phyloP scores from a whole-genome alignment of 2,113 vertebrate genomes.

The Notothenia coriiceps region DNA sequence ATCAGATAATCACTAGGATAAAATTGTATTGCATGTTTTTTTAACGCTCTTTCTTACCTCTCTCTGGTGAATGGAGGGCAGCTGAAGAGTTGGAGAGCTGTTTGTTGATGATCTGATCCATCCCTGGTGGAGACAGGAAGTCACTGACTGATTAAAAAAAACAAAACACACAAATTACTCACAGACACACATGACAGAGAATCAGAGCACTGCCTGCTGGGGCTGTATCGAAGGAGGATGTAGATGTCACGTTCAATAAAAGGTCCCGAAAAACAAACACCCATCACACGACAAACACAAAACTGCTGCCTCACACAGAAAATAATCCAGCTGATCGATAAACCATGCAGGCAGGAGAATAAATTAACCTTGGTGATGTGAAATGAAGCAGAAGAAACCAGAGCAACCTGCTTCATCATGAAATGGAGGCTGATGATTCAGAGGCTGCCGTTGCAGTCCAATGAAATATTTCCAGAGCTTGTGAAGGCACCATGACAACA shows the following conservation, averaged over 20 bases:
- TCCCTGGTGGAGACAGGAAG: constrained; percentile 70
- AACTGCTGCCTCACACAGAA: constrained; percentile 37
- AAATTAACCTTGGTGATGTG: constrained; percentile 49
- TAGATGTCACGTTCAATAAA: constrained; percentile 5
- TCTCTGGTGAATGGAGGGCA: constrained; percentile 70
- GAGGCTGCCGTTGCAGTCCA: constrained; percentile 11
- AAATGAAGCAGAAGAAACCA: constrained; percentile 27
- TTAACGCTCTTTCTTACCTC: constrained; percentile 45
- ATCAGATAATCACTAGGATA: too few relatives aligned
- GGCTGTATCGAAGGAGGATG: not conserved
- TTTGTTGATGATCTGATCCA: constrained; percentile 72
- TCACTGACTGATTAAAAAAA: constrained; percentile 54
- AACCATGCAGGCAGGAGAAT: constrained; percentile 33
- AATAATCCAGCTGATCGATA: constrained; percentile 24
- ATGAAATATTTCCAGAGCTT: not conserved
- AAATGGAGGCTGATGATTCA: constrained; percentile 28
- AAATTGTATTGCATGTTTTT: too few relatives aligned
- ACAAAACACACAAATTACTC: constrained; percentile 4
- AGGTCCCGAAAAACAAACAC: constrained; percentile 1
- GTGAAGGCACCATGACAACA: constrained; percentile 15
- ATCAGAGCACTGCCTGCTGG: not conserved
- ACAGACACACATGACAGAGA: not conserved
- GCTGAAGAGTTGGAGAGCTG: constrained; percentile 79
- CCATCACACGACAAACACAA: constrained; percentile 24
- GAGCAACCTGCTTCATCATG: constrained; percentile 35